Evolutionary conservation across 2,888 invertebrate species (phyloP).

Genomic region (Drosophila recens): DNA sequence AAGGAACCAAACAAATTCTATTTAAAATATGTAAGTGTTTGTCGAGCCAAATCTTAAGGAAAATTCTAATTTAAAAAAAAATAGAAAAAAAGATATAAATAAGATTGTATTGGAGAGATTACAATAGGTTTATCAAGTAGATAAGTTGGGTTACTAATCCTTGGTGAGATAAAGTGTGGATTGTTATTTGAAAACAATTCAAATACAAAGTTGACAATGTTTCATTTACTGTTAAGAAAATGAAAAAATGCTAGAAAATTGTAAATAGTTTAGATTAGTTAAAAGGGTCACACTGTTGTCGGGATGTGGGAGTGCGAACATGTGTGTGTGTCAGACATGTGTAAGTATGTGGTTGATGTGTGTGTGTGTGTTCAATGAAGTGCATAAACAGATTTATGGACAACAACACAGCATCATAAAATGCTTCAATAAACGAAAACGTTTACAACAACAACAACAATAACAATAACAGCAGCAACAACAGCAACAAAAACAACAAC

Average conservation of each 20-base stretch:
- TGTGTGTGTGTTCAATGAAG: conserved; percentile 65
- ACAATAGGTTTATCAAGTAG: background rate
- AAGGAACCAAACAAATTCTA: no score
- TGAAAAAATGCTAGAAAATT: background rate
- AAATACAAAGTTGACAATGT: background rate
- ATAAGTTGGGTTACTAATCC: background rate
- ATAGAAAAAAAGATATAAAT: no score
- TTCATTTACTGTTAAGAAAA: background rate
- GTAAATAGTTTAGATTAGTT: background rate
- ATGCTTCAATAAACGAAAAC: conserved; percentile 77
- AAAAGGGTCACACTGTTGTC: conserved; percentile 28
- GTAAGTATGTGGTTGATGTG: background rate
- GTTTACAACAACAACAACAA: conserved; percentile 60
- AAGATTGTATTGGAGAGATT: background rate
- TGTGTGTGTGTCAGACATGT: conserved; percentile 26
- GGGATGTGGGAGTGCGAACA: conserved; percentile 14
- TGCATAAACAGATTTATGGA: conserved; percentile 78
- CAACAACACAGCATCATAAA: conserved; percentile 73
- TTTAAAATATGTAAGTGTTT: no score
- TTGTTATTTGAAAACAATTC: background rate
- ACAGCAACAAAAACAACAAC: conserved; percentile 49
- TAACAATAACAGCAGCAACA: conserved; percentile 42
- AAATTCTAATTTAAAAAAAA: no score
- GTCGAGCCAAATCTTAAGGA: no score
- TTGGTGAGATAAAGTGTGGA: background rate